Percentiles rank a stretch among this genome's conserved stretches.
Evolutionary conservation across 2,888 invertebrate species (phyloP).

Genomic region (Brachypalpus laphriformis): DNA sequence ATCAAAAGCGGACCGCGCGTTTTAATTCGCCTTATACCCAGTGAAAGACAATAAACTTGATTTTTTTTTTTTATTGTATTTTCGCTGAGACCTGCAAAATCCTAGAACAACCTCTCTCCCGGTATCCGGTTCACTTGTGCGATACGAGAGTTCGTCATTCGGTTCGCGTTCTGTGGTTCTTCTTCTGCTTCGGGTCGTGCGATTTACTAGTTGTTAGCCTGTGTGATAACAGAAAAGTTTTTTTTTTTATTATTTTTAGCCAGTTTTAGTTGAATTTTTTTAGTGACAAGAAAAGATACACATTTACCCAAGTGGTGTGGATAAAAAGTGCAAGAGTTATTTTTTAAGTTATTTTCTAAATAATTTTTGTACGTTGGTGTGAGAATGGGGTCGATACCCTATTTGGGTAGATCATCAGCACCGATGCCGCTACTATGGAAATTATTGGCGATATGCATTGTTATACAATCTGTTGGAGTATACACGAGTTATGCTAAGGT

Average conservation of each 20-base stretch:
- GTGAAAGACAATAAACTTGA: constrained; percentile 11
- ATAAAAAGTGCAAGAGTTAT: constrained; percentile 46
- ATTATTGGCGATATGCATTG: constrained; percentile 75
- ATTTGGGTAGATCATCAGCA: constrained; percentile 73
- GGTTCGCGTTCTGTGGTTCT: constrained; percentile 6
- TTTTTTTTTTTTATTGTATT: constrained; percentile 11
- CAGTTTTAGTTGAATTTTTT: constrained; percentile 33
- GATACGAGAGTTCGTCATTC: constrained; percentile 17
- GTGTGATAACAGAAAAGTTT: constrained; percentile 29
- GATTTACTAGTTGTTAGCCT: not conserved
- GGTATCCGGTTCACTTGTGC: constrained; percentile 43
- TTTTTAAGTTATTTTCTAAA: constrained; percentile 7
- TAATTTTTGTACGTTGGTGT: constrained; percentile 39
- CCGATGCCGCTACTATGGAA: constrained; percentile 75
- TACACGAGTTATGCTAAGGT: constrained; percentile 76
- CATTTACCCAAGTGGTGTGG: constrained; percentile 65
- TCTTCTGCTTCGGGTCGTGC: constrained; percentile 23
- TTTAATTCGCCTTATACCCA: not conserved
- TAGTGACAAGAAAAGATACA: constrained; percentile 52
- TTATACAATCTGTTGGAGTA: constrained; percentile 76
- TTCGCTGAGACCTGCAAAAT: constrained; percentile 46
- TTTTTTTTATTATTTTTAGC: constrained; percentile 30
- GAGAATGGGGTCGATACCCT: constrained; percentile 75
- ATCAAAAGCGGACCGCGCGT: constrained; percentile 22
- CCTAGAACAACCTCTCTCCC: constrained; percentile 43